Evolutionary conservation across 2,797 vertebrate species (phyloP).

Genomic region (Sebastes iracundus): DNA sequence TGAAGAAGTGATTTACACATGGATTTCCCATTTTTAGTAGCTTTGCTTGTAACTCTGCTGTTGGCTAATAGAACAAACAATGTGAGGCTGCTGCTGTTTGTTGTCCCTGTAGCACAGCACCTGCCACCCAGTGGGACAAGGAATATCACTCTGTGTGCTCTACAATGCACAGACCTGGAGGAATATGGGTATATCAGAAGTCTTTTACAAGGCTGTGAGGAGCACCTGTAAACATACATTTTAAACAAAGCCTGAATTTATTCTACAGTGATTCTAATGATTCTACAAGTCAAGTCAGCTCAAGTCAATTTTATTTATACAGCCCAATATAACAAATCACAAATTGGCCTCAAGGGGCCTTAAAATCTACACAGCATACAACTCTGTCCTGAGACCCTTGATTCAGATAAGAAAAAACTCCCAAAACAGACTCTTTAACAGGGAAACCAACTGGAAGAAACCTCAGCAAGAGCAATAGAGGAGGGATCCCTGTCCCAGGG

Average conservation of each 20-base stretch:
- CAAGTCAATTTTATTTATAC: not conserved
- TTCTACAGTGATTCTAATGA: not conserved
- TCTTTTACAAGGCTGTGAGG: not conserved
- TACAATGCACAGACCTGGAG: not conserved
- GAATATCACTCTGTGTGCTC: not conserved
- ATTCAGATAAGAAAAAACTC: not conserved
- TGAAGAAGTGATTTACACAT: conserved; percentile 54
- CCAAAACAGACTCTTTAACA: not conserved
- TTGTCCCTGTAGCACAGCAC: conserved; percentile 22
- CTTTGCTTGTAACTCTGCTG: conserved; percentile 39
- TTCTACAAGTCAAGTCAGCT: not conserved
- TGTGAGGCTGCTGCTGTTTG: conserved; percentile 16
- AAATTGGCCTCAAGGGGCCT: not conserved
- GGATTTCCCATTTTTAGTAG: conserved; percentile 48
- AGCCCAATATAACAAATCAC: not conserved
- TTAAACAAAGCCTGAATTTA: not conserved
- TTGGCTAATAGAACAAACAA: conserved; percentile 48
- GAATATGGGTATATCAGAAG: not conserved
- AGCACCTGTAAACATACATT: not conserved
- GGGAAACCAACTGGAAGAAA: not conserved
- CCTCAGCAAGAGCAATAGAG: too few relatives aligned
- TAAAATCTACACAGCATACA: not conserved
- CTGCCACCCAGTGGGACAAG: conserved; percentile 15
- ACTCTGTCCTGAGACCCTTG: not conserved
- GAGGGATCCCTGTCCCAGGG: not conserved